A percentile compares a stretch with the other conserved stretches of the same genome.
phyloP scores from a whole-genome alignment of 1,140 invertebrate genomes.

The Sycophaga agraensis region DNA sequence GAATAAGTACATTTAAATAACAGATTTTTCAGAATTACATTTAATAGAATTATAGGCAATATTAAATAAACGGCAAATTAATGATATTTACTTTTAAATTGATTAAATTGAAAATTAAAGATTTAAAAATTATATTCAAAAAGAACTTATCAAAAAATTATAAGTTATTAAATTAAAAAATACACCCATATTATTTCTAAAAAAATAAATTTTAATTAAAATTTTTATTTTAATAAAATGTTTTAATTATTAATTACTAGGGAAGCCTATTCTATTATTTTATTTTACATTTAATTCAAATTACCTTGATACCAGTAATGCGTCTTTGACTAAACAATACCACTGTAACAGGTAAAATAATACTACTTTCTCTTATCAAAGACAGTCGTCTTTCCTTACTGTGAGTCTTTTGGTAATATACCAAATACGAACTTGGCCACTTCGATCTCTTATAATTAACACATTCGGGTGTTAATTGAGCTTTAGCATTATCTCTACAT shows the following conservation, averaged over 20 bases:
- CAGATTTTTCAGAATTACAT: background rate
- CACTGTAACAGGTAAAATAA: slow-evolving; percentile 58
- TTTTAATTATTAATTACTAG: too few species aligned
- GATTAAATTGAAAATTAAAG: too few species aligned
- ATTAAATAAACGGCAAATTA: too few species aligned
- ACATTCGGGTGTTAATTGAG: slow-evolving; percentile 58
- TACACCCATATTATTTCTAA: background rate
- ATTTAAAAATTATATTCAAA: background rate
- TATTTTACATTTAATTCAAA: too few species aligned
- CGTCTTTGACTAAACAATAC: slow-evolving; percentile 55
- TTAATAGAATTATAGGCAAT: background rate
- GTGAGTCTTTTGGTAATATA: slow-evolving; percentile 55
- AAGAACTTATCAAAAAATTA: too few species aligned
- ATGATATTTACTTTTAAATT: too few species aligned
- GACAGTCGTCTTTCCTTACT: slow-evolving; percentile 51
- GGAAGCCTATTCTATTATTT: too few species aligned
- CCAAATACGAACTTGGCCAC: slow-evolving; percentile 46
- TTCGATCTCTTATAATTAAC: slow-evolving; percentile 59
- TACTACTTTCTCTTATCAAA: slow-evolving; percentile 57
- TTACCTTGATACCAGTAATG: slow-evolving; percentile 38
- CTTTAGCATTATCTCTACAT: slow-evolving; percentile 52
- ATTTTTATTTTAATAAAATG: too few species aligned
- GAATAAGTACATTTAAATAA: slow-evolving; percentile 6
- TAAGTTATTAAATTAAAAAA: background rate
- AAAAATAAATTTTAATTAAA: background rate